These are phyloP conservation scores for Margarornis squamiger DNA, from an alignment of 2,797 vertebrate genomes.

Conservation along the genomic window DNA sequence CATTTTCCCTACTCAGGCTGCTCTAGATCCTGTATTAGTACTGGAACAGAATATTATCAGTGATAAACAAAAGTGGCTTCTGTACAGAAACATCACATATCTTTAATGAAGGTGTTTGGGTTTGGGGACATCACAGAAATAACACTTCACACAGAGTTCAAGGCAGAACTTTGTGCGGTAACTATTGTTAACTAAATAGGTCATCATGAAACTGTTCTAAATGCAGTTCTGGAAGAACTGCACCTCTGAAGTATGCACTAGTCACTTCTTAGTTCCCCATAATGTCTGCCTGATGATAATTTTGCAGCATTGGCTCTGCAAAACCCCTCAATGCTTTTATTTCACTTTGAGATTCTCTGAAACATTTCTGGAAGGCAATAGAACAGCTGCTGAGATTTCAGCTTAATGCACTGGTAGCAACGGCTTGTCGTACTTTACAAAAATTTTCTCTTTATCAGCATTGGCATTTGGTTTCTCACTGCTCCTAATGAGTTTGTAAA, in stretches of 20 bases:
- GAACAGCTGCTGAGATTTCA: slow-evolving; percentile 6
- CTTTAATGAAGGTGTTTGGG: neutral
- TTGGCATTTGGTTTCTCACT: slow-evolving; percentile 5
- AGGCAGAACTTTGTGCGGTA: neutral
- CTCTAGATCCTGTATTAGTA: neutral
- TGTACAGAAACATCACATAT: neutral
- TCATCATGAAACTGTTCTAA: neutral
- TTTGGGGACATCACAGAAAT: neutral
- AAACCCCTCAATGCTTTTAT: neutral
- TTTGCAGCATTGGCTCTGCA: neutral
- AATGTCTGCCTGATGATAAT: neutral
- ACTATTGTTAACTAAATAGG: neutral
- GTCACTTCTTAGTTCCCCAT: neutral
- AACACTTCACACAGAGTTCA: neutral
- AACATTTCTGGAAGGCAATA: neutral
- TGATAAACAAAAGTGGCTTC: neutral
- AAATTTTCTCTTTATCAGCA: neutral
- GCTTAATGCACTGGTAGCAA: neutral
- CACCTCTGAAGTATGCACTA: neutral
- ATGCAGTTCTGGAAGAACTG: neutral
- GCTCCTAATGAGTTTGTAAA: slow-evolving; percentile 5
- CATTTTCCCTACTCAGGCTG: neutral
- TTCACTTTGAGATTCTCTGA: neutral
- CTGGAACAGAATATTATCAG: neutral
- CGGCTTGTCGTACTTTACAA: neutral